Evolutionary conservation across 2,888 invertebrate genomes (phyloP), one percentile per base, ranked within the genome.

Genomic region (Patella ulyssiponensis): DNA sequence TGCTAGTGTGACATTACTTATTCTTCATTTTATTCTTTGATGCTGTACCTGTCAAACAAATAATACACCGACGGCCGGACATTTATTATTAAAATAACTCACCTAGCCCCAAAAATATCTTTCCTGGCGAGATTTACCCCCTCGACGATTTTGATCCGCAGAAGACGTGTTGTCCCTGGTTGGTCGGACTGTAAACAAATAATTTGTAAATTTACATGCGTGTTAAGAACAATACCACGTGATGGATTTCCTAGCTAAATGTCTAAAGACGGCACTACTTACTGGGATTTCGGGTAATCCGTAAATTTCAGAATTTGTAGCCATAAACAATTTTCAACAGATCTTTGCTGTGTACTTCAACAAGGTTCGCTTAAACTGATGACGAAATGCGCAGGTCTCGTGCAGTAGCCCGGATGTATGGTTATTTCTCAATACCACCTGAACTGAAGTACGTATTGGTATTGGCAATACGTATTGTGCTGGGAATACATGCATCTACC

Each of bases 31-130:
- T 0, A 44, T 44, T 9, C 44, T 9, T 44, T 44, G 9, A 44
- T 44, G 7, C 9, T 44, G 7, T 7, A 44, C 44, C 44, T 9
- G 44, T 44, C 44, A 9, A 9, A 44, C 44, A 44, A 44, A 9
- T 9, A 44, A 44, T 44, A 44, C 1, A 44, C 44, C 9, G 44
- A 44, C 44, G 9, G 44, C 7, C 7, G 44, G 1, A 27, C 9
- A 44, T 44, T 44, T 7, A 9, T 44, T 44, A 44, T 44, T 9
- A 27, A 77, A n/a, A 53, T 14, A n/a, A 73, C 79, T 79, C 92
- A 97, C 97, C 97, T 98, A 88, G 98, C 98, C 89, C 99, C 99
- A 93, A 99, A 99, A 89, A 99, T 98, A 92, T 99, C 99, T 93
- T 99, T 99, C 92, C 98, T 98, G 77, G 98, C 98, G 90, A 99